Conservation (phyloP, 2,113 vertebrate species). For the Ornithorhynchus anatinus region DNA sequence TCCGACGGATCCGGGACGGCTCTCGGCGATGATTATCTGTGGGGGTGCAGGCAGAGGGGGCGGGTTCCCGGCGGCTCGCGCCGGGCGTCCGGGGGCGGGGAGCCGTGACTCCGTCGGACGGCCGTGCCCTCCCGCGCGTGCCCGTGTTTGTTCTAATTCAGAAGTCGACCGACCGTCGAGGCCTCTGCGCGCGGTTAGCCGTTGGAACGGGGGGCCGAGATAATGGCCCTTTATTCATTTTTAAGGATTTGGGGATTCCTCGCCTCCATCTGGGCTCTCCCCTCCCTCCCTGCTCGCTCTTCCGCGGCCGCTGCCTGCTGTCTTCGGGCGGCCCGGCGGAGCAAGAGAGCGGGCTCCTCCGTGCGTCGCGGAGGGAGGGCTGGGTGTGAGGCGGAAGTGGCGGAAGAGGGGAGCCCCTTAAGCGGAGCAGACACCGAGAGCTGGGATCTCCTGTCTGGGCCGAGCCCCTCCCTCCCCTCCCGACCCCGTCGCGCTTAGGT, state of each 20-base stretch:
- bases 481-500: too few species aligned
- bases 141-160: not conserved
- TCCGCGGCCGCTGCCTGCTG: not conserved
- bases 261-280: too few species aligned
- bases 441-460: not conserved
- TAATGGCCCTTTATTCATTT: not conserved
- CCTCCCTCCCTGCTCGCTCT: too few species aligned
- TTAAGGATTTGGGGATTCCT: not conserved
- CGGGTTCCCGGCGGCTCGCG: not conserved
- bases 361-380: not conserved
- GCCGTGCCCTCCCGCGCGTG: not conserved
- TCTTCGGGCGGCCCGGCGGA: not conserved
- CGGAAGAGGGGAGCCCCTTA: not conserved
- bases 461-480: not conserved
- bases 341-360: not conserved
- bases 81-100: not conserved
- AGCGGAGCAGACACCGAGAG: not conserved
- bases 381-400: not conserved
- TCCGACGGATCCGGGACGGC: conserved; percentile 39
- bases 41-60: not conserved
- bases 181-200: not conserved
- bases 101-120: not conserved
- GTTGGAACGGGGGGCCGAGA: not conserved
- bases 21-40: not conserved
- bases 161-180: not conserved